phyloP scores from a whole-genome alignment of 2,797 vertebrate genomes.

The Acanthornis magna region DNA sequence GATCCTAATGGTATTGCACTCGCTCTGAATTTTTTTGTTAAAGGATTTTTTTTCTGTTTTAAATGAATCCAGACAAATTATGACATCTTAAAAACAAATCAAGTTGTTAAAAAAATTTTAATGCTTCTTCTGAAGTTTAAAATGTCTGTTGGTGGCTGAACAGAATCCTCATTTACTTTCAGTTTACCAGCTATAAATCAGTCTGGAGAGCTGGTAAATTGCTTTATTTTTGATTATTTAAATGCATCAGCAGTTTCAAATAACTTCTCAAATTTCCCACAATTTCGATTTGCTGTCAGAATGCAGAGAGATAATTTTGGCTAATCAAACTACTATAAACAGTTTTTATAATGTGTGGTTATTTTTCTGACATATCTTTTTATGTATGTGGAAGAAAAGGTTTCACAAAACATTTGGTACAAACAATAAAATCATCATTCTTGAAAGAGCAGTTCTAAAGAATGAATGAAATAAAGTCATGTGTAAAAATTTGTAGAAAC shows the following conservation, averaged over 20 bases:
- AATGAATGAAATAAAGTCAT: not conserved
- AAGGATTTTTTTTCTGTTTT: not conserved
- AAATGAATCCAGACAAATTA: not conserved
- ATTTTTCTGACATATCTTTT: not conserved
- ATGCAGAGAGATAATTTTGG: not conserved
- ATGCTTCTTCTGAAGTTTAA: not conserved
- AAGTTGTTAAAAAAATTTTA: not conserved
- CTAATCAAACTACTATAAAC: not conserved
- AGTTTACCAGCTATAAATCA: not conserved
- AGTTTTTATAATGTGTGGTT: not conserved
- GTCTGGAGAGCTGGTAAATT: not conserved
- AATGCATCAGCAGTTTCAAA: not conserved
- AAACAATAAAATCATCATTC: not conserved
- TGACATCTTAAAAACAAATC: not conserved
- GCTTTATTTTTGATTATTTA: not conserved
- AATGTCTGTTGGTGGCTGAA: not conserved
- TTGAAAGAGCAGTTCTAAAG: not conserved
- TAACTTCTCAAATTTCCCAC: not conserved
- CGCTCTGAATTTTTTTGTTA: not conserved
- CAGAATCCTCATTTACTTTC: not conserved
- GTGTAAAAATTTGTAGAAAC: not conserved
- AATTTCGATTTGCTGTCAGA: not conserved
- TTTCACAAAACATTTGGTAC: not conserved
- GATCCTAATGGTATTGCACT: not conserved
- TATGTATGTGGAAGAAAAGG: not conserved